These are phyloP conservation scores for Timandra comae DNA, from an alignment of 2,888 invertebrate genomes.

Conservation along the genomic window DNA sequence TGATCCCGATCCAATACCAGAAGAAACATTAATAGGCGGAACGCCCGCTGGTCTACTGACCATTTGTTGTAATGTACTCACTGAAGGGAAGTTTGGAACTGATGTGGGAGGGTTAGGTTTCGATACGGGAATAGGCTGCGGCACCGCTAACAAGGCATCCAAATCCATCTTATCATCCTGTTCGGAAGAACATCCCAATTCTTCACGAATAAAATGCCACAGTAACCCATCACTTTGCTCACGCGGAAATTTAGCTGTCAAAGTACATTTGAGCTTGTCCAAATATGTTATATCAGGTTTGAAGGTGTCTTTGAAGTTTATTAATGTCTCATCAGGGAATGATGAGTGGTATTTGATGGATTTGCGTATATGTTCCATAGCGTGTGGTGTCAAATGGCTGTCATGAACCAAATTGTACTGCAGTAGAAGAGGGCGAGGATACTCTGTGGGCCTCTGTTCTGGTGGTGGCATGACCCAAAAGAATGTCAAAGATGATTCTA, in stretches of 20 bases:
- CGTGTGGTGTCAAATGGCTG: constrained; percentile 85
- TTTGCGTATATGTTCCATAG: constrained; percentile 90
- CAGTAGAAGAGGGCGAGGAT: constrained; percentile 93
- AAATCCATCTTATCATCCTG: constrained; percentile 82
- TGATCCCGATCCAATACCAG: constrained; percentile 60
- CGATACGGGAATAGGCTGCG: constrained; percentile 68
- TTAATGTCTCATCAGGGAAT: constrained; percentile 56
- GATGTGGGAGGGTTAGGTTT: constrained; percentile 57
- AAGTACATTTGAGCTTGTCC: constrained; percentile 89
- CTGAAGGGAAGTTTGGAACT: constrained; percentile 66
- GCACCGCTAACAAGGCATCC: constrained; percentile 76
- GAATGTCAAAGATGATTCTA: constrained; percentile 89
- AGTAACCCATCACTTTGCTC: constrained; percentile 86
- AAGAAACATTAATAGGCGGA: constrained; percentile 67
- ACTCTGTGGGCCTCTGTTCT: constrained; percentile 93
- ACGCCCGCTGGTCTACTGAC: constrained; percentile 70
- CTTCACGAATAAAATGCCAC: constrained; percentile 87
- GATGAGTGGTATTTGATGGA: constrained; percentile 90
- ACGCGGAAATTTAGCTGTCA: constrained; percentile 88
- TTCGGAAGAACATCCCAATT: constrained; percentile 81
- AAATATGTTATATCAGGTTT: constrained; percentile 85
- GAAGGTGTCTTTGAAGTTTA: constrained; percentile 78
- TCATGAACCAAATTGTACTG: constrained; percentile 91
- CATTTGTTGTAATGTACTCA: constrained; percentile 71
- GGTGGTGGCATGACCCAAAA: constrained; percentile 98